Evolutionary conservation across 2,797 vertebrate species (phyloP).

Genomic region (Melopsittacus undulatus): DNA sequence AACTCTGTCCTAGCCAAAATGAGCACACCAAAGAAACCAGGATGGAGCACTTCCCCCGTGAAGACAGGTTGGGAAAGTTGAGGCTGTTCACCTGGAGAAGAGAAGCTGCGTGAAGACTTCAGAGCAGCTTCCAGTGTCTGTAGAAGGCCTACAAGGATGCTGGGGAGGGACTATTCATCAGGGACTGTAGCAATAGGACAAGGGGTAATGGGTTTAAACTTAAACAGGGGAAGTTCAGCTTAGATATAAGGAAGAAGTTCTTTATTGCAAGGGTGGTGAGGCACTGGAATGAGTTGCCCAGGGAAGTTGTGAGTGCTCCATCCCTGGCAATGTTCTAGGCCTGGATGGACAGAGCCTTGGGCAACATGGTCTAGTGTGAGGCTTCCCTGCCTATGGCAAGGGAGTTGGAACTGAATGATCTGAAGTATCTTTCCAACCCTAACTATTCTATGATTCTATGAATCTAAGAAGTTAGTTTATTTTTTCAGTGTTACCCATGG

Average conservation of each 20-base stretch:
- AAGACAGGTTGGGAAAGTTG: not conserved
- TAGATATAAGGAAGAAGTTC: not conserved
- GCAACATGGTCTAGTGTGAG: not conserved
- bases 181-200: not conserved
- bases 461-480: not conserved
- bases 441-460: not conserved
- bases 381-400: not conserved
- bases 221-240: not conserved
- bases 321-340: not conserved
- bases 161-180: not conserved
- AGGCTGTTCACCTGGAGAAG: not conserved
- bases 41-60: not conserved
- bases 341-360: not conserved
- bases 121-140: not conserved
- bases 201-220: not conserved
- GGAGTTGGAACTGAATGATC: not conserved
- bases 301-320: not conserved
- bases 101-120: not conserved
- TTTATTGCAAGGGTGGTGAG: not conserved
- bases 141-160: not conserved
- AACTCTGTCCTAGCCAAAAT: not conserved
- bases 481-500: not conserved
- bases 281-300: not conserved
- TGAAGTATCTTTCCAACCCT: not conserved
- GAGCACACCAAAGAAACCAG: not conserved